phyloP scores from a whole-genome alignment of 2,113 vertebrate species.

The Antechinus flavipes region DNA sequence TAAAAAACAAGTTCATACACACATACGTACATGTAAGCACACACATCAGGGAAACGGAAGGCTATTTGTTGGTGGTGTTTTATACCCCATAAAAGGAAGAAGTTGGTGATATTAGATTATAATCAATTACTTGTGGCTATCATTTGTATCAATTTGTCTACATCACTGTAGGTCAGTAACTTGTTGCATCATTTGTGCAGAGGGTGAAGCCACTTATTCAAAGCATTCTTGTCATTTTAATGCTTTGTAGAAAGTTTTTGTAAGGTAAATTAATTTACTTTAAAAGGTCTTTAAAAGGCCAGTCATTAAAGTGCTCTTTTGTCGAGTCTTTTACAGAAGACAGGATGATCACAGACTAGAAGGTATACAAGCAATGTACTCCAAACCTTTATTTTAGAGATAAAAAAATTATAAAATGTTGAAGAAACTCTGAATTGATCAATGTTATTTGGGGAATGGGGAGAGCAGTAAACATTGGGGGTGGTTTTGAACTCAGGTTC shows the following conservation, averaged over 20 bases:
- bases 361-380: background rate
- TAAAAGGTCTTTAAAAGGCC: slow-evolving; percentile 10
- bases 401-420: too few species aligned
- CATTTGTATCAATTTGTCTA: fast-evolving
- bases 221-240: background rate
- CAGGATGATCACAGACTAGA: background rate
- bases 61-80: background rate
- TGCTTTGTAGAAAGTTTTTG: background rate
- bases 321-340: background rate
- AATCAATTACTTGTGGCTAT: background rate
- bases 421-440: too few species aligned
- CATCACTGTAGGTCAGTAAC: background rate
- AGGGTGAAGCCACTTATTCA: background rate
- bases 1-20: background rate
- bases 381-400: too few species aligned
- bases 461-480: background rate
- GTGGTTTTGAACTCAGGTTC: background rate
- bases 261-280: background rate
- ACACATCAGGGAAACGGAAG: background rate
- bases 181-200: background rate
- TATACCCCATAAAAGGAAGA: slow-evolving; percentile 44
- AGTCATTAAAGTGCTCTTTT: background rate
- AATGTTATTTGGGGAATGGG: background rate
- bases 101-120: slow-evolving; percentile 4
- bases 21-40: background rate